These are phyloP conservation scores for Acrossocheilus wenchowensis DNA, from an alignment of 2,797 vertebrate genomes.

Conservation along the genomic window DNA sequence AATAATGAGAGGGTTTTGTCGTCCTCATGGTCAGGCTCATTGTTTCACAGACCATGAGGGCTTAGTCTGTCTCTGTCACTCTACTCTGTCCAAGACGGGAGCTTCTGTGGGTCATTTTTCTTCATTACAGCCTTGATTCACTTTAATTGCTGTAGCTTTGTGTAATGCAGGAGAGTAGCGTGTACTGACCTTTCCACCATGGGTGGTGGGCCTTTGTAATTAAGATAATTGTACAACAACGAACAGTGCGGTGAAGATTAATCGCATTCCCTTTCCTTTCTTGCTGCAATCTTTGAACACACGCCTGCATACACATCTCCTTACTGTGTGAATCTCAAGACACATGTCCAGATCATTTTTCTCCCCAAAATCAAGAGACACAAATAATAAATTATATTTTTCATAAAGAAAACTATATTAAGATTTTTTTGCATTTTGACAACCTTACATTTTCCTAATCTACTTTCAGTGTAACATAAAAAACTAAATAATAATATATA, in stretches of 20 bases:
- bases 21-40: background rate
- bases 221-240: conserved; percentile 61
- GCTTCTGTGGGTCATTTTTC: conserved; percentile 49
- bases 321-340: background rate
- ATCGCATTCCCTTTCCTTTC: conserved; percentile 42
- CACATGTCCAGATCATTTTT: background rate
- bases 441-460: too few relatives aligned
- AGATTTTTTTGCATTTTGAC: too few relatives aligned
- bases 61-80: conserved; percentile 32
- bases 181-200: conserved; percentile 52
- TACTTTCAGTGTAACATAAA: too few relatives aligned
- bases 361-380: background rate
- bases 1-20: conserved; percentile 37
- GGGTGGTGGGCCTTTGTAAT: conserved; percentile 57
- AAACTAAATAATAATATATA: background rate
- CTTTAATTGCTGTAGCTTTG: conserved; percentile 59
- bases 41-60: conserved; percentile 7
- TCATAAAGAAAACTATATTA: background rate
- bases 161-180: conserved; percentile 45
- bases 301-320: background rate
- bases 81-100: conserved; percentile 34
- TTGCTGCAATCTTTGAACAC: conserved; percentile 36
- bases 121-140: conserved; percentile 57
- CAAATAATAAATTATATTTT: background rate
- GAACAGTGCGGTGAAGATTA: conserved; percentile 51